Percentiles rank a stretch among this genome's conserved stretches.
These are phyloP conservation scores for Coboldia fuscipes DNA, from an alignment of 1,140 invertebrate genomes.

Conservation along the genomic window DNA sequence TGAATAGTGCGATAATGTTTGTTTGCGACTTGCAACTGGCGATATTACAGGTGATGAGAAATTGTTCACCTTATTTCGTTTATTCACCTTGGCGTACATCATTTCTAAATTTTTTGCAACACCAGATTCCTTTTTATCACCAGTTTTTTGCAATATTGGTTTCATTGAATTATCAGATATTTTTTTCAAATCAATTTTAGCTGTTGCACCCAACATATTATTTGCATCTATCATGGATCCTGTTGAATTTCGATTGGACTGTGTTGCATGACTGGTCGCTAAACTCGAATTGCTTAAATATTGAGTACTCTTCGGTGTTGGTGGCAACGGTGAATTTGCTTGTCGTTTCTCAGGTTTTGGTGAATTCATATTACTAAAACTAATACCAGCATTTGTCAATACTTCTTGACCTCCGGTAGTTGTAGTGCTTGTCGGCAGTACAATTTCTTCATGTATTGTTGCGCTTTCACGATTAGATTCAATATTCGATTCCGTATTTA, in stretches of 20 bases:
- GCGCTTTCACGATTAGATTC: too few species aligned
- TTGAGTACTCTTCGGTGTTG: constrained; percentile 32
- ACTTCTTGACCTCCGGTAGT: too few species aligned
- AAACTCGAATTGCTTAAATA: constrained; percentile 14
- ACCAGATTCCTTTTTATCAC: constrained; percentile 37
- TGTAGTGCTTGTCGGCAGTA: background rate
- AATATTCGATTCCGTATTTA: constrained; percentile 16
- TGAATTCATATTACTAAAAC: constrained; percentile 46
- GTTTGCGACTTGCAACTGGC: constrained; percentile 18
- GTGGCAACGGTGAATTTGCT: constrained; percentile 60
- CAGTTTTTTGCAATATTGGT: constrained; percentile 25
- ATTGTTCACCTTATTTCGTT: constrained; percentile 14
- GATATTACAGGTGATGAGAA: too few species aligned
- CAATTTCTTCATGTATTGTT: background rate
- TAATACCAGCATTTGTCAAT: too few species aligned
- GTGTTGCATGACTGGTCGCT: constrained; percentile 15
- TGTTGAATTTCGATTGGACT: constrained; percentile 20
- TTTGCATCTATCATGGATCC: constrained; percentile 20
- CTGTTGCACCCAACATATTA: constrained; percentile 6
- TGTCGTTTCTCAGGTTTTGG: constrained; percentile 72
- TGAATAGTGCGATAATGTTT: too few species aligned
- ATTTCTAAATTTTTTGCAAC: constrained; percentile 50
- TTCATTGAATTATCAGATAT: constrained; percentile 10
- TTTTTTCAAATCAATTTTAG: background rate
- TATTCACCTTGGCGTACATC: constrained; percentile 63